These are phyloP conservation scores for Sphenopsis melanotis DNA, from an alignment of 2,797 vertebrate species.

Conservation along the genomic window DNA sequence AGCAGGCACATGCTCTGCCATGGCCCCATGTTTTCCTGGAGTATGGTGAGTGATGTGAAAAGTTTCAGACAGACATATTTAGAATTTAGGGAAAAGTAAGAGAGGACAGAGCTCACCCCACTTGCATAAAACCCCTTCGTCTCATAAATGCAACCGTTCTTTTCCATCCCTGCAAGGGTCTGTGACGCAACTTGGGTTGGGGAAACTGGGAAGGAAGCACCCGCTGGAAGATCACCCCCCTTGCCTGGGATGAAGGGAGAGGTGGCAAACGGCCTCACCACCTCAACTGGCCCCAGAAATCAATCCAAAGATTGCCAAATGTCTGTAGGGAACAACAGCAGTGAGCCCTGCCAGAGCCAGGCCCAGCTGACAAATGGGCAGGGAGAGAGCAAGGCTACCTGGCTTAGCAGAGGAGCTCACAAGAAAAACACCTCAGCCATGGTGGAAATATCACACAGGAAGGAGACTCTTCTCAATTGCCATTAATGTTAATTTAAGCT, in stretches of 20 bases:
- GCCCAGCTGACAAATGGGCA: background rate
- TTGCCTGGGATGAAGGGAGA: background rate
- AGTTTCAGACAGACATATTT: background rate
- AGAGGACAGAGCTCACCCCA: background rate
- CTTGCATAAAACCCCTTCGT: slow-evolving; percentile 8
- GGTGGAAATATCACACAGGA: slow-evolving; percentile 33
- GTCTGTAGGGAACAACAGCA: background rate
- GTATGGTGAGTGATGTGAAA: accelerated
- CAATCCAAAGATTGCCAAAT: slow-evolving; percentile 30
- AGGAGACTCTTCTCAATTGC: background rate
- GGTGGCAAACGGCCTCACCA: background rate
- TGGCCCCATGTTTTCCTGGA: background rate
- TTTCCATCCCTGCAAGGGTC: slow-evolving; percentile 24
- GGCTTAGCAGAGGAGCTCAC: background rate
- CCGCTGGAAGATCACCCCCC: background rate
- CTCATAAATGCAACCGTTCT: background rate
- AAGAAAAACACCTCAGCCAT: background rate
- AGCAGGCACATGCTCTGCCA: background rate
- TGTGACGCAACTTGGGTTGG: slow-evolving; percentile 3
- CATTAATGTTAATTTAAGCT: background rate
- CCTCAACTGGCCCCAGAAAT: background rate
- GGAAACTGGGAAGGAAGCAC: background rate
- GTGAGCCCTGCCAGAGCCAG: background rate
- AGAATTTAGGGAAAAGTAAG: background rate
- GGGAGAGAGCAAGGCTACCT: accelerated